A percentile compares a stretch with the other conserved stretches of the same genome.
Evolutionary conservation across 2,113 vertebrate genomes (phyloP).

Genomic region (Neogale vison): DNA sequence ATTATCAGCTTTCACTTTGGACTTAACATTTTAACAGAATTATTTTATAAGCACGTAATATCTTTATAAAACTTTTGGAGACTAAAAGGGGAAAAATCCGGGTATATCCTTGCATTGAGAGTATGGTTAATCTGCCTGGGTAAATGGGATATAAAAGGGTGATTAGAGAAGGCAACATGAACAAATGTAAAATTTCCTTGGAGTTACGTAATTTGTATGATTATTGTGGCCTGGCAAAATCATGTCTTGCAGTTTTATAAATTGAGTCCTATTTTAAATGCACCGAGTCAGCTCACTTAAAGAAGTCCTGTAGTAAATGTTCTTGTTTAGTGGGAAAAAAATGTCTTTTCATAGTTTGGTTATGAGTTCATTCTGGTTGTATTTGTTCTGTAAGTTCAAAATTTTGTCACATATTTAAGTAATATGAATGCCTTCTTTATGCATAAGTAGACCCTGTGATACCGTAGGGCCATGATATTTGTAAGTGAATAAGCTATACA

Average conservation of each 20-base stretch:
- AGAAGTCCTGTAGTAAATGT: not conserved
- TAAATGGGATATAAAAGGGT: not conserved
- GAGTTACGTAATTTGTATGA: not conserved
- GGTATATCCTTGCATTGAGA: not conserved
- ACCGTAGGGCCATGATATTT: not conserved
- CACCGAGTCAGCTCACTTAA: not conserved
- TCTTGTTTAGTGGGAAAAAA: constrained; percentile 10
- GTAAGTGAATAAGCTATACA: not conserved
- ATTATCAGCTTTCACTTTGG: not conserved
- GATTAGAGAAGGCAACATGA: not conserved
- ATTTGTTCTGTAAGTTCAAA: constrained; percentile 36
- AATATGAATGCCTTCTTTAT: not conserved
- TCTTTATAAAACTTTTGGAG: not conserved
- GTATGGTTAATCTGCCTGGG: not conserved
- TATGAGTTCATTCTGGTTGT: constrained; percentile 1
- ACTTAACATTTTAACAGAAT: not conserved
- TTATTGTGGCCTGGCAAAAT: constrained; percentile 1
- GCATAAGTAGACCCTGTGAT: not conserved
- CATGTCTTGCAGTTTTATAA: not conserved
- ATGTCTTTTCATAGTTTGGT: not conserved
- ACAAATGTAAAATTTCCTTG: not conserved
- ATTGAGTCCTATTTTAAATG: not conserved
- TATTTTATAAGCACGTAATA: not conserved
- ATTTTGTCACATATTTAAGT: constrained; percentile 19
- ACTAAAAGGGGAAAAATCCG: not conserved